phyloP scores from a whole-genome alignment of 2,888 invertebrate species.

The Microdon myrmicae region DNA sequence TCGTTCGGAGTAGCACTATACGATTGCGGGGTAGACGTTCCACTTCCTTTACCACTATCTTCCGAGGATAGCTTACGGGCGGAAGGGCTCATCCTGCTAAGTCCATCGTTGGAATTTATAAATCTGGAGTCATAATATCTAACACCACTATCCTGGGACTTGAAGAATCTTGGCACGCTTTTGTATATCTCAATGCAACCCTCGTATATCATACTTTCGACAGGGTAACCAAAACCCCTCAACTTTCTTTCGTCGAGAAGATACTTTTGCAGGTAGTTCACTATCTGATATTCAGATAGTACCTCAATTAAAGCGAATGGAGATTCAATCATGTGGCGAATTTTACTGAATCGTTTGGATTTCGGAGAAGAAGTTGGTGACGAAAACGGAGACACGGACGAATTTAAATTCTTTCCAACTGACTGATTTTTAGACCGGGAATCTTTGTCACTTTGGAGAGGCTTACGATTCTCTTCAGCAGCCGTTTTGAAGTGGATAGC shows the following conservation, averaged over 20 bases:
- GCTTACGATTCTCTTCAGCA: slow-evolving; percentile 15
- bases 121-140: slow-evolving; percentile 37
- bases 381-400: slow-evolving; percentile 56
- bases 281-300: slow-evolving; percentile 70
- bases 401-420: slow-evolving; percentile 56
- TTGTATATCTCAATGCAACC: slow-evolving; percentile 75
- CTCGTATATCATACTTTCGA: slow-evolving; percentile 72
- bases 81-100: slow-evolving; percentile 50
- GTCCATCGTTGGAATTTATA: slow-evolving; percentile 60
- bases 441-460: slow-evolving; percentile 10
- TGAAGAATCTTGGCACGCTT: slow-evolving; percentile 68
- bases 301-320: slow-evolving; percentile 63
- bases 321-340: slow-evolving; percentile 59
- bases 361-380: slow-evolving; percentile 60
- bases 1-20: slow-evolving; percentile 68
- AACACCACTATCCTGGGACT: slow-evolving; percentile 44
- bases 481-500: slow-evolving; percentile 33
- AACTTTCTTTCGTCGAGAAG: slow-evolving; percentile 73
- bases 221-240: slow-evolving; percentile 77
- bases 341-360: slow-evolving; percentile 53
- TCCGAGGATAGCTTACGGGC: slow-evolving; percentile 60
- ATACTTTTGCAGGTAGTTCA: slow-evolving; percentile 72
- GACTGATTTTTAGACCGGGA: slow-evolving; percentile 36
- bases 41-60: slow-evolving; percentile 70
- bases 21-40: slow-evolving; percentile 69